phyloP scores from a whole-genome alignment of 1,140 invertebrate genomes.

The Diachasmimorpha longicaudata region DNA sequence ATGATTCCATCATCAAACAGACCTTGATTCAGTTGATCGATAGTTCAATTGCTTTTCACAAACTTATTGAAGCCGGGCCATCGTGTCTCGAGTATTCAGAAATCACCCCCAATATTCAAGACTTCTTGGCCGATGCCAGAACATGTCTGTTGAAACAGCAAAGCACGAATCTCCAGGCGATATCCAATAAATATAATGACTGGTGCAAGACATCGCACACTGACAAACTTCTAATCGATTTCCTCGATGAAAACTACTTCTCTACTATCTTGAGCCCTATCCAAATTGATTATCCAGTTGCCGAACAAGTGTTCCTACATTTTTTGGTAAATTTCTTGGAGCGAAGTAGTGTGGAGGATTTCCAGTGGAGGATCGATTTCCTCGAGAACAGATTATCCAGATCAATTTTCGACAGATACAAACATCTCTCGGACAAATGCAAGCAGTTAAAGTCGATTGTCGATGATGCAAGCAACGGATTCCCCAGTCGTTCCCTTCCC shows the following conservation, averaged over 20 bases:
- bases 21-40: conserved; percentile 41
- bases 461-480: not conserved
- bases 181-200: not conserved
- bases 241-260: conserved; percentile 38
- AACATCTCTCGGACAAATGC: conserved; percentile 28
- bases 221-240: not conserved
- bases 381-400: conserved; percentile 29
- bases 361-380: conserved; percentile 34
- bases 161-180: conserved; percentile 27
- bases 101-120: conserved; percentile 40
- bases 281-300: not conserved
- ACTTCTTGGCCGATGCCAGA: conserved; percentile 47
- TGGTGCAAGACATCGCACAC: not conserved
- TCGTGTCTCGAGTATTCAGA: conserved; percentile 31
- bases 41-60: conserved; percentile 31
- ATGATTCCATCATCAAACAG: conserved; percentile 41
- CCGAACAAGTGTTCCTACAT: conserved; percentile 40
- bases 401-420: conserved; percentile 12
- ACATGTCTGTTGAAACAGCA: conserved; percentile 51
- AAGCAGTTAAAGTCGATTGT: not conserved
- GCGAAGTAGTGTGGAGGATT: conserved; percentile 38
- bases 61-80: not conserved
- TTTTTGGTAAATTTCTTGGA: conserved; percentile 53
- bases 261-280: not conserved
- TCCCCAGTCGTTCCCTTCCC: conserved; percentile 24